Conservation (phyloP, 2,797 vertebrate species). For the Rhabdomys pumilio region DNA sequence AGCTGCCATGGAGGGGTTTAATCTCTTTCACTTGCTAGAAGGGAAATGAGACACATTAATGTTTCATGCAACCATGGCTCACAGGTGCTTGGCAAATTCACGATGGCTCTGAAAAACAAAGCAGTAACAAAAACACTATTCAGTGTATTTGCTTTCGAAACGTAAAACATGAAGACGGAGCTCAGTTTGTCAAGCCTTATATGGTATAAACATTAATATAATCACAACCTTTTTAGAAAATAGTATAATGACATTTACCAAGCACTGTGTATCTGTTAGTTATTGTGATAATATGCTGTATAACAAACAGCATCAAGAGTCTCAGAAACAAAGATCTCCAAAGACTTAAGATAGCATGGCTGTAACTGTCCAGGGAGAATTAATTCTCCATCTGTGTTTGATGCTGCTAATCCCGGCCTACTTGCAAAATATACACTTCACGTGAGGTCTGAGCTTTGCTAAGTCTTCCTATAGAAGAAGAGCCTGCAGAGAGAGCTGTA, state of each 20-base stretch:
- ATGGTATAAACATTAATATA: constrained; percentile 13
- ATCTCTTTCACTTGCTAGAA: constrained; percentile 45
- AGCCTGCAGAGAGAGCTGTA: not conserved
- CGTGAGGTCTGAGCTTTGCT: not conserved
- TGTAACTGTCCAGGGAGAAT: not conserved
- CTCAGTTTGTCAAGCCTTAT: not conserved
- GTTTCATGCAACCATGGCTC: constrained; percentile 16
- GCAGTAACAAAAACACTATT: constrained; percentile 27
- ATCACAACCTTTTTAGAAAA: constrained; percentile 39
- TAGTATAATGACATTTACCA: constrained; percentile 37
- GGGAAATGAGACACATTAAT: constrained; percentile 55
- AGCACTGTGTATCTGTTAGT: not conserved
- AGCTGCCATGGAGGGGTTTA: constrained; percentile 38
- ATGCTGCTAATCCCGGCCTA: not conserved
- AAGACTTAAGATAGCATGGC: not conserved
- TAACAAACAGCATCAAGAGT: constrained; percentile 53
- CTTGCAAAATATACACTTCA: not conserved
- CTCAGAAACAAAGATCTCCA: constrained; percentile 30
- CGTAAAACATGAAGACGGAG: constrained; percentile 47
- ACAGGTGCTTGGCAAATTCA: constrained; percentile 54
- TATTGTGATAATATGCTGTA: not conserved
- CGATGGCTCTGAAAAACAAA: constrained; percentile 55
- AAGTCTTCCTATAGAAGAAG: not conserved
- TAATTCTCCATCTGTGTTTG: not conserved
- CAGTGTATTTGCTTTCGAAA: constrained; percentile 33